Conservation (phyloP, 2,797 vertebrate genomes). For the Pseudopleuronectes americanus region DNA sequence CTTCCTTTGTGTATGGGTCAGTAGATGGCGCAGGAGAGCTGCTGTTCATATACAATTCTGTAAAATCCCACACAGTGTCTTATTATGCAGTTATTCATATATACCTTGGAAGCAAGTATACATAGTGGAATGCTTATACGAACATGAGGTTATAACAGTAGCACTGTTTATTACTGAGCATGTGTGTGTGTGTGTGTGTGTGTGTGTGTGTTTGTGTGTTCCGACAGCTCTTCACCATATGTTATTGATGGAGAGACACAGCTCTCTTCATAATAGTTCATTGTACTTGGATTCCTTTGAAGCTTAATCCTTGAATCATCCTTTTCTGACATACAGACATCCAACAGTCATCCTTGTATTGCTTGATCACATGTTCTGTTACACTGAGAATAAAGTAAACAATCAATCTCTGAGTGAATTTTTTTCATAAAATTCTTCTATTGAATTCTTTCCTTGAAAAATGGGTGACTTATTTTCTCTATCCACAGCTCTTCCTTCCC, state of each 20-base stretch:
- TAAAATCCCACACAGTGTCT: slow-evolving; percentile 15
- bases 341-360: neutral
- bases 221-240: neutral
- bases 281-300: neutral
- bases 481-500: slow-evolving; percentile 14
- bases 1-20: slow-evolving; percentile 26
- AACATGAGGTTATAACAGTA: neutral
- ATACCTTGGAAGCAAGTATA: slow-evolving; percentile 4
- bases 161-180: neutral
- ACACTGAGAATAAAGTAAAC: neutral
- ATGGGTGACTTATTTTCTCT: slow-evolving; percentile 14
- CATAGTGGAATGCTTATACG: too few relatives aligned
- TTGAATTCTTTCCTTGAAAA: neutral
- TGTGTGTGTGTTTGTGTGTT: slow-evolving; percentile 13
- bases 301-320: slow-evolving; percentile 9
- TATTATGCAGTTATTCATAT: slow-evolving; percentile 3
- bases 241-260: neutral
- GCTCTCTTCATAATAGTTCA: neutral
- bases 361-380: neutral
- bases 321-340: neutral
- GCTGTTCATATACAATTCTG: slow-evolving; percentile 27
- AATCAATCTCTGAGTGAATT: too few relatives aligned
- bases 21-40: slow-evolving; percentile 75
- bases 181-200: slow-evolving; percentile 15
- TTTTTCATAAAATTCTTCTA: neutral